Percentiles rank a stretch among this genome's conserved stretches.
These are phyloP conservation scores for Pycnomerus fuliginosus DNA, from an alignment of 2,888 invertebrate species.

Conservation along the genomic window DNA sequence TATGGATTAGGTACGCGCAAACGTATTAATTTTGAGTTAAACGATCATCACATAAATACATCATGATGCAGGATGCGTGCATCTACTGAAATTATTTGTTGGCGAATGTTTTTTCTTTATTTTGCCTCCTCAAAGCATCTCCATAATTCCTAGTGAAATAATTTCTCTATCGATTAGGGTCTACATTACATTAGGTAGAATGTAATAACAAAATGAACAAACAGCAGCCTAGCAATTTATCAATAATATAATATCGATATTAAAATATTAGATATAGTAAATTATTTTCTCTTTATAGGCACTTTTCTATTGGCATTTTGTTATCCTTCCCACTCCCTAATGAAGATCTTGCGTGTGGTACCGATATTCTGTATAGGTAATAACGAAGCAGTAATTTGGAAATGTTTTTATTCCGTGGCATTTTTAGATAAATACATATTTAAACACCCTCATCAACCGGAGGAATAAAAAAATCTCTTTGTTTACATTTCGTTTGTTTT, in stretches of 20 bases:
- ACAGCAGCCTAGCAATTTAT: constrained; percentile 3
- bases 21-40: too few species aligned
- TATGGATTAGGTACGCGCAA: too few species aligned
- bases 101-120: too few species aligned
- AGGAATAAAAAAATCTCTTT: constrained; percentile 5
- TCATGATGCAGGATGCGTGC: too few species aligned
- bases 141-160: too few species aligned
- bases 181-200: too few species aligned
- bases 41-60: too few species aligned
- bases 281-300: background rate
- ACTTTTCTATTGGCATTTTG: background rate
- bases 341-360: constrained; percentile 31
- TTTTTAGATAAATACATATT: constrained; percentile 13
- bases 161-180: too few species aligned
- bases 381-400: constrained; percentile 12
- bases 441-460: constrained; percentile 11
- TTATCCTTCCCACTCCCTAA: constrained; percentile 14
- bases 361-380: constrained; percentile 9
- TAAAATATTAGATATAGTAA: constrained; percentile 1
- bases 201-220: too few species aligned
- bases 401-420: constrained; percentile 9
- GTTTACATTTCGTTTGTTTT: background rate
- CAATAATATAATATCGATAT: background rate
- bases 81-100: too few species aligned
- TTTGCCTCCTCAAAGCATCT: too few species aligned